phyloP scores from a whole-genome alignment of 2,797 vertebrate species.

The Allobates femoralis region DNA sequence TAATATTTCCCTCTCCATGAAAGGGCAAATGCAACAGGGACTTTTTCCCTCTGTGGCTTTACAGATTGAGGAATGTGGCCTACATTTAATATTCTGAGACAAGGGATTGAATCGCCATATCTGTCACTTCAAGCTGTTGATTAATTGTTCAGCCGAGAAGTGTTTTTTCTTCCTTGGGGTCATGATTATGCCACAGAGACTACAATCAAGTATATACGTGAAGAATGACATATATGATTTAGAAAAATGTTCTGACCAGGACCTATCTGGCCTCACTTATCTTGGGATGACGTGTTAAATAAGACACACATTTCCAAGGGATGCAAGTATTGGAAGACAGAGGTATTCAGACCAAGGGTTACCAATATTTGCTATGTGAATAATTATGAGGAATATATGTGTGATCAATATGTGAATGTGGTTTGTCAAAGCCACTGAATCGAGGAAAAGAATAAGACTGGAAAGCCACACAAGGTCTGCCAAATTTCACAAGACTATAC shows the following conservation, averaged over 20 bases:
- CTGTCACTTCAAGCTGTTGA: slow-evolving; percentile 83
- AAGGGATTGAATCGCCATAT: slow-evolving; percentile 77
- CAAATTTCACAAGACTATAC: background rate
- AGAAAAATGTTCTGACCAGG: slow-evolving; percentile 57
- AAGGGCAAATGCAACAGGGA: slow-evolving; percentile 95
- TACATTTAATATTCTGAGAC: slow-evolving; percentile 85
- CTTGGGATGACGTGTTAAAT: background rate
- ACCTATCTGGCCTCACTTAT: background rate
- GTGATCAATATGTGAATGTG: background rate
- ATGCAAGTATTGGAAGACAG: background rate
- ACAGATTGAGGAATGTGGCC: slow-evolving; percentile 87
- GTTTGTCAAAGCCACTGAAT: no score
- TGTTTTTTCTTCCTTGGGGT: slow-evolving; percentile 75
- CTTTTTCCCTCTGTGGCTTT: slow-evolving; percentile 83
- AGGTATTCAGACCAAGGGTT: background rate
- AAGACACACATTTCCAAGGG: background rate
- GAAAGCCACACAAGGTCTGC: background rate
- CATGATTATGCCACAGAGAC: slow-evolving; percentile 70
- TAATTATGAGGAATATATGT: background rate
- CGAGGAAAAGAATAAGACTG: background rate
- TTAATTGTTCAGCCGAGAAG: slow-evolving; percentile 82
- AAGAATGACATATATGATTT: slow-evolving; percentile 53
- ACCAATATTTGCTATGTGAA: background rate
- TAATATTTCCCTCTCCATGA: slow-evolving; percentile 99
- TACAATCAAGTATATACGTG: slow-evolving; percentile 65